Percentiles rank a stretch among this genome's conserved stretches.
phyloP scores from a whole-genome alignment of 1,140 invertebrate species.

The Oedothorax gibbosus region DNA sequence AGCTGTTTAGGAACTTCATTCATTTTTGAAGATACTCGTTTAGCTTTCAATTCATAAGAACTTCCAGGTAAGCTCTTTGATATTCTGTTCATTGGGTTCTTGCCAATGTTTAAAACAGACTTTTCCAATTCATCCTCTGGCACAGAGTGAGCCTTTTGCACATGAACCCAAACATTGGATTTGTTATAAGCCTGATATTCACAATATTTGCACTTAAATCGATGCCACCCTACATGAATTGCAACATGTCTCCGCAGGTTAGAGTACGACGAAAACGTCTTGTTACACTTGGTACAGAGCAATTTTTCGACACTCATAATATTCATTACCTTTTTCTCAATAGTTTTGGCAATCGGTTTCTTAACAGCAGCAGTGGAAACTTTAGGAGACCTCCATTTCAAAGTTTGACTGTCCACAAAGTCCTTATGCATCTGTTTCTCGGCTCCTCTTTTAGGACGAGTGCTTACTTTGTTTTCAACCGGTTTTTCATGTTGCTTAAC shows the following conservation, averaged over 20 bases:
- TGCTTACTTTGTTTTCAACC: conserved; percentile 27
- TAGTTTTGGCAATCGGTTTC: conserved; percentile 24
- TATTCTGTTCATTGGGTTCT: not conserved
- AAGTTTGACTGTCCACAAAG: conserved; percentile 60
- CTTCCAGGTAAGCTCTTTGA: not conserved
- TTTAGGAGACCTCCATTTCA: conserved; percentile 51
- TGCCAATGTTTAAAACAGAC: conserved; percentile 22
- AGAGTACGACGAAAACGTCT: conserved; percentile 66
- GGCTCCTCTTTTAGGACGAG: conserved; percentile 61
- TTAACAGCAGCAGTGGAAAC: conserved; percentile 18
- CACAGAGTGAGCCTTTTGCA: conserved; percentile 64
- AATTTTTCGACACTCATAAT: conserved; percentile 66
- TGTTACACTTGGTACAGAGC: conserved; percentile 67
- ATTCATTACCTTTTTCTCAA: conserved; percentile 62
- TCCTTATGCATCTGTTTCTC: conserved; percentile 63
- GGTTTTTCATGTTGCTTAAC: not conserved
- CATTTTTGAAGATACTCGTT: not conserved
- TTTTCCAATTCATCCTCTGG: conserved; percentile 33
- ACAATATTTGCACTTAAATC: conserved; percentile 69
- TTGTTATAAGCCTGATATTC: conserved; percentile 67
- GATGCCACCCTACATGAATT: conserved; percentile 69
- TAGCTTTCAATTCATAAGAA: conserved; percentile 6
- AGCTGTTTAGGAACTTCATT: conserved; percentile 39
- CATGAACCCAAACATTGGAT: conserved; percentile 67
- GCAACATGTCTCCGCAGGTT: conserved; percentile 69